These are phyloP conservation scores for Elephas maximus DNA, from an alignment of 2,113 vertebrate species.

Conservation along the genomic window DNA sequence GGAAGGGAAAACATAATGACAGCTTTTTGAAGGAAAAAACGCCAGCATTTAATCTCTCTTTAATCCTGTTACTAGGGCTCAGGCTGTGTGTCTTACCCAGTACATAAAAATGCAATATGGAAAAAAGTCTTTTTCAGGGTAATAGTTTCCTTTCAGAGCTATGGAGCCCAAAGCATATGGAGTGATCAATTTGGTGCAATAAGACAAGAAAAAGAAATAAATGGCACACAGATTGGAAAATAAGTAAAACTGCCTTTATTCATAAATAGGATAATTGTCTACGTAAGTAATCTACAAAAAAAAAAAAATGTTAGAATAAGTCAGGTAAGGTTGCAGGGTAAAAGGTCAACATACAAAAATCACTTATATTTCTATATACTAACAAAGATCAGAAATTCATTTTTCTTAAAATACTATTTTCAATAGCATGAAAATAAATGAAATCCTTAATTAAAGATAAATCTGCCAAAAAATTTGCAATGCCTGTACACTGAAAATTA, in stretches of 20 bases:
- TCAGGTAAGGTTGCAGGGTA: no score
- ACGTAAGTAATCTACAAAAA: no score
- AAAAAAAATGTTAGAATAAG: no score
- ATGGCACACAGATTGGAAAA: not conserved
- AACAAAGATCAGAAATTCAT: no score
- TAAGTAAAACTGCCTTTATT: not conserved
- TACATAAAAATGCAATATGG: slow-evolving; percentile 73
- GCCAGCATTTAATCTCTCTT: slow-evolving; percentile 78
- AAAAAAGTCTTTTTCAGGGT: slow-evolving; percentile 71
- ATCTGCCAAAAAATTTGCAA: no score
- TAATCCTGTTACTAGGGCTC: slow-evolving; percentile 84
- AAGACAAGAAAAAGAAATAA: slow-evolving; percentile 49
- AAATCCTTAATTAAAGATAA: not conserved
- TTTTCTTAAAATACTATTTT: no score
- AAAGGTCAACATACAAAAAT: no score
- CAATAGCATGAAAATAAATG: no score
- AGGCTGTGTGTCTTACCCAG: slow-evolving; percentile 75
- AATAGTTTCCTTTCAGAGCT: not conserved
- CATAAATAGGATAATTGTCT: no score
- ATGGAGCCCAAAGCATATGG: not conserved
- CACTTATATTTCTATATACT: no score
- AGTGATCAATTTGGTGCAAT: not conserved
- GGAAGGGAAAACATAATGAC: slow-evolving; percentile 70
- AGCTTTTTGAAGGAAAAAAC: slow-evolving; percentile 83
- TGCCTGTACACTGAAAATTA: no score